Evolutionary conservation across 2,888 invertebrate species (phyloP).

Genomic region (Synanthedon tipuliformis): DNA sequence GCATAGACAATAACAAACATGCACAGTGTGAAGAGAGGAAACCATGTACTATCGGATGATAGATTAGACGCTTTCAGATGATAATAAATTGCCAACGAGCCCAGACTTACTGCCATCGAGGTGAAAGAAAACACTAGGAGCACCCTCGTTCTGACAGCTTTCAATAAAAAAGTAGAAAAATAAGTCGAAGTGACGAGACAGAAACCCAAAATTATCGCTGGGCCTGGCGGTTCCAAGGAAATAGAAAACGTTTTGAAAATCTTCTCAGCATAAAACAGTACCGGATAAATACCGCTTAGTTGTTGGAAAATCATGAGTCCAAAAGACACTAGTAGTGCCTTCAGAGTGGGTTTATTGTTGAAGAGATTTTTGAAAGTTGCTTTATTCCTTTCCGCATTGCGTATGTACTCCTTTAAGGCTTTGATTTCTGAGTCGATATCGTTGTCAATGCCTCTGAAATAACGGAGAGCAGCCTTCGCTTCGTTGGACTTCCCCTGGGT

Average conservation of each 20-base stretch:
- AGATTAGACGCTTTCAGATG: conserved; percentile 35
- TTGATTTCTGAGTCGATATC: conserved; percentile 69
- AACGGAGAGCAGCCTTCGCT: conserved; percentile 71
- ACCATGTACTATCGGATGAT: conserved; percentile 39
- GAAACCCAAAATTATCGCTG: conserved; percentile 72
- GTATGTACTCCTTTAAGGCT: conserved; percentile 52
- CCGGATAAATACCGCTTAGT: conserved; percentile 71
- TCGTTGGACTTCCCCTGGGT: conserved; percentile 65
- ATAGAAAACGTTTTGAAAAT: conserved; percentile 65
- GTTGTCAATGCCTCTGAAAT: conserved; percentile 73
- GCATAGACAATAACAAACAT: conserved; percentile 73
- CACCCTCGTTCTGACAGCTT: conserved; percentile 71
- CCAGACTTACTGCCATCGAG: conserved; percentile 67
- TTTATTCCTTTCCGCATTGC: conserved; percentile 50
- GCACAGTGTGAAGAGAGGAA: conserved; percentile 69
- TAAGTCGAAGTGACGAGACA: conserved; percentile 71
- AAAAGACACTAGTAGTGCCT: conserved; percentile 60
- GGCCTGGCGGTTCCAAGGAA: conserved; percentile 39
- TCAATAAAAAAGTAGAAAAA: conserved; percentile 69
- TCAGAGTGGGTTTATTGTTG: conserved; percentile 44
- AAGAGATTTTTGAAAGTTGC: conserved; percentile 57
- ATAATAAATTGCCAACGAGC: conserved; percentile 60
- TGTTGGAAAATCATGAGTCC: conserved; percentile 77
- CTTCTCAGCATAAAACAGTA: conserved; percentile 69
- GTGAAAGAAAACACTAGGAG: conserved; percentile 72